Evolutionary conservation across 2,113 vertebrate species (phyloP).

Genomic region (Petaurus breviceps): DNA sequence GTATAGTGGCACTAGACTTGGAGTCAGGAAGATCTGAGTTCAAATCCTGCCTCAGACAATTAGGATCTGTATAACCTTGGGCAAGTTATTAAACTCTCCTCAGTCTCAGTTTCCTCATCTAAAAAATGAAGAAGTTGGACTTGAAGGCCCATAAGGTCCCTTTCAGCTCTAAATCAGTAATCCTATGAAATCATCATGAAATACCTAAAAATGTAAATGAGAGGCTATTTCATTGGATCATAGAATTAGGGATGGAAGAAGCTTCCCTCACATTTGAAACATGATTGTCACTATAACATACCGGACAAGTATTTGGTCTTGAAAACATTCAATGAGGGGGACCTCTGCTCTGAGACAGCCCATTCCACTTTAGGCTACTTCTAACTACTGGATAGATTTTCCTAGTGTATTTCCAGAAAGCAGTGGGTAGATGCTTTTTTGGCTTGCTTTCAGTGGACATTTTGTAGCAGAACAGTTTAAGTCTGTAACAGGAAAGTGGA

Average conservation of each 20-base stretch:
- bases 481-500: neutral
- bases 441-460: constrained; percentile 38
- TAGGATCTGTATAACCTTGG: neutral
- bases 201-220: neutral
- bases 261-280: neutral
- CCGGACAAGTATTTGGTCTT: neutral
- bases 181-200: neutral
- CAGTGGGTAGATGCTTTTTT: neutral
- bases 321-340: neutral
- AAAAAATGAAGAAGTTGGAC: neutral
- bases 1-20: neutral
- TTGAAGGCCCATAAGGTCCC: neutral
- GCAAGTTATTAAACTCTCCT: neutral
- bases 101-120: neutral
- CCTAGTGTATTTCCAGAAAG: neutral
- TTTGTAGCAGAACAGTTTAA: constrained; percentile 34
- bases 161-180: neutral
- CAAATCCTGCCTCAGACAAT: neutral
- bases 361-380: neutral
- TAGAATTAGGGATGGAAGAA: neutral
- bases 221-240: neutral
- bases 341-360: neutral
- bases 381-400: neutral
- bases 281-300: neutral
- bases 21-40: neutral